Evolutionary conservation across 2,888 invertebrate genomes (phyloP).

Genomic region (Pyrrhosoma nymphula): DNA sequence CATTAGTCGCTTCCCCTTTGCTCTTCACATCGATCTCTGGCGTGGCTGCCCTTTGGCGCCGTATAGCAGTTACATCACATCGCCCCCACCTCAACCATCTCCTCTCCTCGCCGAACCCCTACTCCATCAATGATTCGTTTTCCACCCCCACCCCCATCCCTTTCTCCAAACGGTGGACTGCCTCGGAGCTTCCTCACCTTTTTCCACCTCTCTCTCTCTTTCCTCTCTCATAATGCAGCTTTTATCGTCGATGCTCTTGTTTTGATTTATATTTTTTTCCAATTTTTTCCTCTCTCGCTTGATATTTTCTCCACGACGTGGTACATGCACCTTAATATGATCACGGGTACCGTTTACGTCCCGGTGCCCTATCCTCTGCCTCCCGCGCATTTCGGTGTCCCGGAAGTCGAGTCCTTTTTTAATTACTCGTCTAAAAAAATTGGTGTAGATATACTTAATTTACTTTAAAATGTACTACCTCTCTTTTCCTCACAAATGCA

Average conservation of each 20-base stretch:
- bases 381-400: not conserved
- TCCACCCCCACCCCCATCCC: not conserved
- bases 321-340: not conserved
- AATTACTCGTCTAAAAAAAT: not conserved
- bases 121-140: not conserved
- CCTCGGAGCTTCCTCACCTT: not conserved
- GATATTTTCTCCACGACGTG: conserved; percentile 7
- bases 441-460: not conserved
- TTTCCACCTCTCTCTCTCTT: not conserved
- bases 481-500: not conserved
- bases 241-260: conserved; percentile 17
- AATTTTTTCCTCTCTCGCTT: not conserved
- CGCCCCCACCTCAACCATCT: not conserved
- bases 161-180: not conserved
- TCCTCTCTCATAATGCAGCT: not conserved
- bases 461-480: not conserved
- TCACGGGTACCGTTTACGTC: not conserved
- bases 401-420: not conserved
- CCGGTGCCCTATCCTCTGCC: not conserved
- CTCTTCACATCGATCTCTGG: conserved; percentile 53
- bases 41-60: conserved; percentile 45
- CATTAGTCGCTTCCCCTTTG: conserved; percentile 52
- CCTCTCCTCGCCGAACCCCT: too few relatives aligned
- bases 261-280: not conserved
- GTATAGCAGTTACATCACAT: conserved; percentile 28